Evolutionary conservation across 2,113 vertebrate species (phyloP), one percentile per base, ranked within the genome.

Genomic region (Pongo abelii): DNA sequence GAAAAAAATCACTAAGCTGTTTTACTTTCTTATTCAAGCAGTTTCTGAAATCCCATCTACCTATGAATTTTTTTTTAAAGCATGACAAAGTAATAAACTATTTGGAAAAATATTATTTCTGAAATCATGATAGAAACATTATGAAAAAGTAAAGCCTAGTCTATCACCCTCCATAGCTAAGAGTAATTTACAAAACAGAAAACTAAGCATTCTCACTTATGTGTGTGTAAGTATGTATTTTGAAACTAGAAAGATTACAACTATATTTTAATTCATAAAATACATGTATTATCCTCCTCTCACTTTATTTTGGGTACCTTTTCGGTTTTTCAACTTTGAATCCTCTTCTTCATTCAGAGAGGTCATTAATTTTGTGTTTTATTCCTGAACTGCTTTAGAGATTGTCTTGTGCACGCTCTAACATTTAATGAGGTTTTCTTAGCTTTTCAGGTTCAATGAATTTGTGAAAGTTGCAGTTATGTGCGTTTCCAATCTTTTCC

Each of bases 371-470:
- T 98, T 81, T 91, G 17, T 83, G 27, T 46, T 93, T 48, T 23
- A 55, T 83, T 93, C 61, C 25, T 83, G 48, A 86, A 69, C 1
- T 23, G 50, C 50, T 90, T 84, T 8, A 38, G 61, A 48, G 20
- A 52, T 87, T 89, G 92, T 11, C 69, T 96, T 43, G 0, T 91
- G 52, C 93, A 12, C 30, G 90, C 83, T 90, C 81, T 77, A 93
- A 12, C 88, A 94, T 97, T 98, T 98, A 98, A 97, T 72, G 59
- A 98, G 96, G 14, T 97, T 98, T 98, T 93, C 92, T 98, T 98
- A 94, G 87, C 18, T 61, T 98, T 98, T 98, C 40, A 9, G 90
- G 96, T 98, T 98, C 97, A 98, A 86, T 94, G 96, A 98, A 57
- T 90, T 98, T 98, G 72, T 97, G 97, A 98, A 98, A 97, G 91